These are phyloP conservation scores for Glossosoma conforme DNA, from an alignment of 1,140 invertebrate genomes.

Conservation along the genomic window DNA sequence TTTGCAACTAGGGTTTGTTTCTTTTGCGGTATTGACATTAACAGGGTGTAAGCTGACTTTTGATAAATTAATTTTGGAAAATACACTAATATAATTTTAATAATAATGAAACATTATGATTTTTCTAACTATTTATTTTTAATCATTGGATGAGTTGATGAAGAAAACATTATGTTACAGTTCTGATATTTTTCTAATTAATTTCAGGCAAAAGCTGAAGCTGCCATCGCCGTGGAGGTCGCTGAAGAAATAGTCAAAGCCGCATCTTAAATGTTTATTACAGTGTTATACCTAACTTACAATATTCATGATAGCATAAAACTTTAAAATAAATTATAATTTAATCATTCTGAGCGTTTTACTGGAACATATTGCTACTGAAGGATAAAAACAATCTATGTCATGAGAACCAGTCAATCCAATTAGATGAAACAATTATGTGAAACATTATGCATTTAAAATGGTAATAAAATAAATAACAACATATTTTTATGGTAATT, in stretches of 20 bases:
- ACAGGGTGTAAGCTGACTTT: too few relatives aligned
- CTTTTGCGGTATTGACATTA: too few relatives aligned
- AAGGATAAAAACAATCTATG: too few relatives aligned
- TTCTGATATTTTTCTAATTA: constrained; percentile 21
- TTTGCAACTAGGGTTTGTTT: background rate
- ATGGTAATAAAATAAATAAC: too few relatives aligned
- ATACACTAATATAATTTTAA: too few relatives aligned
- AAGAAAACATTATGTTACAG: constrained; percentile 5
- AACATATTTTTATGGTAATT: constrained; percentile 15
- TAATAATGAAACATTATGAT: background rate
- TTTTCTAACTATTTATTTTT: background rate
- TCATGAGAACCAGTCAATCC: too few relatives aligned
- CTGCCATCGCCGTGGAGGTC: constrained; percentile 91
- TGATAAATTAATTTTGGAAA: too few relatives aligned
- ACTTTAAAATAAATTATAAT: constrained; percentile 4
- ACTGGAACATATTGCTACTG: too few relatives aligned
- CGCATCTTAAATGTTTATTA: constrained; percentile 46
- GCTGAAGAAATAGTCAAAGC: constrained; percentile 90
- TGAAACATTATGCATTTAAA: too few relatives aligned
- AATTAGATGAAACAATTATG: too few relatives aligned
- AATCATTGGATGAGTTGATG: background rate
- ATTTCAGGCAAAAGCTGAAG: constrained; percentile 79
- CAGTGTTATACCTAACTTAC: too few relatives aligned
- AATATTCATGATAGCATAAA: constrained; percentile 6
- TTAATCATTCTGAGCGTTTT: too few relatives aligned